Base-by-base conservation (phyloP, 2,797 vertebrate genomes). In the Poecilia velifera region DNA sequence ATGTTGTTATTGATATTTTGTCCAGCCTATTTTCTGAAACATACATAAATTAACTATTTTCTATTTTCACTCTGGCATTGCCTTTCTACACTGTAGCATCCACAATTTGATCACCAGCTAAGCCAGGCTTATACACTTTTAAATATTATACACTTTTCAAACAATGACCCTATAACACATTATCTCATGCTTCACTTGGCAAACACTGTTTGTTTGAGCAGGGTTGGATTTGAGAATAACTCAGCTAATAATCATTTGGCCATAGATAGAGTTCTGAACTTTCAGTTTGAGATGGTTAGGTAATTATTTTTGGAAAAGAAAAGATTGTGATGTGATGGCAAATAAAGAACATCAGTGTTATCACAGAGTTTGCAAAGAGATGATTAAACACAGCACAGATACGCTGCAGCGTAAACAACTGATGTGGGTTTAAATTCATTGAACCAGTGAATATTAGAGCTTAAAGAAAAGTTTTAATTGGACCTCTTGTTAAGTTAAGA, bases 381-480 rank as follows among this genome's bases (percentile, higher is more conserved):
- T 25, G 34, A 74, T 8, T 74, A 74, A 55, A 43, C 22, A 39
- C 22, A 74, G 73, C 51, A 55, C 18, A 39, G 3, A 39, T 12
- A 55, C 34, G 6, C 16, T 7, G 59, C 3, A 36, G 31, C 34
- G 36, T 36, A 36, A 20, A 34, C 16, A 64, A 6, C 34, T n/a
- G 12, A 41, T 18, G 3, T 2, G 13, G 39, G 13, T 39, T 68
- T n/a, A 45, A 78, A 16, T 31, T 14, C 9, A 14, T 71, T 8
- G 34, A 77, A 70, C 13, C 9, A 53, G 13, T 62, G 57, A 18
- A 64, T 31, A 70, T 77, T 36, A 76, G 45, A 49, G 41, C 68
- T 57, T 55, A 43, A 75, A 45, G 34, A 55, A 34, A 75, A 59
- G 39, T 45, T 36, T 39, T 46, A 45, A 62, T 74, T 74, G 22